Percentiles rank a stretch among this genome's conserved stretches.
Conservation (phyloP, 1,140 invertebrate species). For the Formica exsecta region DNA sequence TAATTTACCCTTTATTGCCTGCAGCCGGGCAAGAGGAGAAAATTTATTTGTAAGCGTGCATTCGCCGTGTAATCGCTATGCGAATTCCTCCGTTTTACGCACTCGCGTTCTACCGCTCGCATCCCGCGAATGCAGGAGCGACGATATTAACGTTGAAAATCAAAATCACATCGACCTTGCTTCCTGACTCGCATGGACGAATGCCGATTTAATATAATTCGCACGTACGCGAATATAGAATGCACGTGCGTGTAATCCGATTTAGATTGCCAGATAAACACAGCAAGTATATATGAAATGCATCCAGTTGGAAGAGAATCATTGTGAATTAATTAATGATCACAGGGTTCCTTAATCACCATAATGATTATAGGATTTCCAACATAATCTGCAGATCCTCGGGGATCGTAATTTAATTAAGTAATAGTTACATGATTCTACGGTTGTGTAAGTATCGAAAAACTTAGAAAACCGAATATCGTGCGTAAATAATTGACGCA, state of each 20-base stretch:
- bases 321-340: conserved; percentile 1
- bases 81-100: conserved; percentile 65
- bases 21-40: conserved; percentile 38
- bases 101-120: conserved; percentile 30
- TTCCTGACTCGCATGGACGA: conserved; percentile 22
- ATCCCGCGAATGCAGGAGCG: conserved; percentile 14
- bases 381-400: too few species aligned
- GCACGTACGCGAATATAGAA: background rate
- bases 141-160: conserved; percentile 17
- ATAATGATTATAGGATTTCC: too few species aligned
- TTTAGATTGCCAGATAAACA: conserved; percentile 15
- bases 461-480: too few species aligned
- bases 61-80: conserved; percentile 67
- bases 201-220: conserved; percentile 52
- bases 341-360: too few species aligned
- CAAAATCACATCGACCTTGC: conserved; percentile 25
- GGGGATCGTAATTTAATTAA: too few species aligned
- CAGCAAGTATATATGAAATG: background rate
- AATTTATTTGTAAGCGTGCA: conserved; percentile 68
- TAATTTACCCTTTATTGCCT: conserved; percentile 72
- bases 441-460: too few species aligned
- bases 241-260: background rate
- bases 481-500: too few species aligned
- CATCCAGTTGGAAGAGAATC: background rate
- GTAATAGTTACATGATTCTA: too few species aligned